phyloP scores from a whole-genome alignment of 2,113 vertebrate species.

The Callithrix jacchus region DNA sequence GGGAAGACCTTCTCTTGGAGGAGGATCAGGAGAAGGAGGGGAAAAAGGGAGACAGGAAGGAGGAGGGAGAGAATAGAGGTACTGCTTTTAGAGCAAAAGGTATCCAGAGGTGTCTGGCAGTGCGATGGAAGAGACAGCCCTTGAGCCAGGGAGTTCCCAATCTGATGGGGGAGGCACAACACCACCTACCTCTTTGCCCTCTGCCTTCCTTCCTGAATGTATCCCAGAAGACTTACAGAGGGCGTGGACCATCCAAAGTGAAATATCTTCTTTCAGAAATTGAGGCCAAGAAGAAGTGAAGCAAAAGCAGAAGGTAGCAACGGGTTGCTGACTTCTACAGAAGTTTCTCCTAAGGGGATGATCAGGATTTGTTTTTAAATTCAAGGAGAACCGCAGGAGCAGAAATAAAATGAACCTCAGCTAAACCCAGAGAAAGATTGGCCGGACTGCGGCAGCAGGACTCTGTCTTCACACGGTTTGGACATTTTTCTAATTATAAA shows the following conservation, averaged over 20 bases:
- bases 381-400: neutral
- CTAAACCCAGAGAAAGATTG: neutral
- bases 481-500: neutral
- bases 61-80: too few relatives aligned
- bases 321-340: neutral
- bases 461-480: fast-evolving
- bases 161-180: neutral
- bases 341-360: neutral
- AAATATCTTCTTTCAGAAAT: neutral
- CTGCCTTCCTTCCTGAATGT: neutral
- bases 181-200: neutral
- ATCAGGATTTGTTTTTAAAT: neutral
- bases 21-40: too few relatives aligned
- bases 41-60: too few relatives aligned
- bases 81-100: neutral
- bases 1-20: neutral
- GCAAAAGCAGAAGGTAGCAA: neutral
- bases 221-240: neutral
- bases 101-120: fast-evolving
- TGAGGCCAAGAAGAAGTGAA: neutral
- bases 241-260: neutral
- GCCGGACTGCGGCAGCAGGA: neutral
- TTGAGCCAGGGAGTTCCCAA: neutral
- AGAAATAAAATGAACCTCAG: neutral
- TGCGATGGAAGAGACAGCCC: neutral